phyloP scores from a whole-genome alignment of 2,888 invertebrate species.

The Vesta saturnalis region DNA sequence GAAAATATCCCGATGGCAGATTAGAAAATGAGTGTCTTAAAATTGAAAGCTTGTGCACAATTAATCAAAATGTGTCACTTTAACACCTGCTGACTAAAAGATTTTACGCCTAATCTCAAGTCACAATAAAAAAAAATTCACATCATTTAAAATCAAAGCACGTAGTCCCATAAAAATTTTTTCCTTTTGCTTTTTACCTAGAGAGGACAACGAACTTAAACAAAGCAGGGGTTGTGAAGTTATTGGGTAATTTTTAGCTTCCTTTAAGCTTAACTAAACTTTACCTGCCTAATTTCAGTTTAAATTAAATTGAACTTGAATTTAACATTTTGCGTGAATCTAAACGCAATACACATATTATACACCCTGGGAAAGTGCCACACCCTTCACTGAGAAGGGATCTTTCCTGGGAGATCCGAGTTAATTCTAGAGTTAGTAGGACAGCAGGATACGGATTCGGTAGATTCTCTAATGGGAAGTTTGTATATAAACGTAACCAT shows the following conservation, averaged over 20 bases:
- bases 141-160: constrained; percentile 25
- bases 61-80: neutral
- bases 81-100: constrained; percentile 4
- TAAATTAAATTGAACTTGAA: constrained; percentile 7
- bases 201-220: constrained; percentile 35
- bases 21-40: no score
- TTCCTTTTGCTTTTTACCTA: constrained; percentile 25
- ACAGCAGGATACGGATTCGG: constrained; percentile 29
- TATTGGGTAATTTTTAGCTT: neutral
- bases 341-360: constrained; percentile 38
- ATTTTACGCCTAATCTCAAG: neutral
- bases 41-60: no score
- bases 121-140: constrained; percentile 14
- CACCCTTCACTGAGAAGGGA: constrained; percentile 41
- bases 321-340: no score
- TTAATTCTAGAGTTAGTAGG: constrained; percentile 35
- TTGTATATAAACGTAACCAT: constrained; percentile 1
- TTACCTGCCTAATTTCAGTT: neutral
- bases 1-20: no score
- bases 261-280: neutral
- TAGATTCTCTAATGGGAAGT: constrained; percentile 19
- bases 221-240: constrained; percentile 27
- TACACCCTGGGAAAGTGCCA: constrained; percentile 45
- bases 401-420: constrained; percentile 42
- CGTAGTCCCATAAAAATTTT: constrained; percentile 24